These are phyloP conservation scores for Orbicella faveolata DNA, from an alignment of 64 coral and sea anemone genomes.

Conservation along the genomic window DNA sequence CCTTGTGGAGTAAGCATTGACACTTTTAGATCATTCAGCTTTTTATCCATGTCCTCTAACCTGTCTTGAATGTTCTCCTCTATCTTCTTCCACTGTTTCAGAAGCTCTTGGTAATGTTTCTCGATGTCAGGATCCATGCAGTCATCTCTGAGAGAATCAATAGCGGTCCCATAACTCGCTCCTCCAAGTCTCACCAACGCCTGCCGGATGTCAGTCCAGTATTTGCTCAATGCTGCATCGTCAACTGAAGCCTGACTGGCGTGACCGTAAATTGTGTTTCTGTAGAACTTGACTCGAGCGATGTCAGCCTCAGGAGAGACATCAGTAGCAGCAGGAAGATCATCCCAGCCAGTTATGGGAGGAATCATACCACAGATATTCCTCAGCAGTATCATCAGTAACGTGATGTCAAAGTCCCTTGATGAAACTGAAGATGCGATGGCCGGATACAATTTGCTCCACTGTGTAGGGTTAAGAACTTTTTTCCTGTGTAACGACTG, in stretches of 20 bases:
- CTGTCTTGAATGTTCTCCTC: neutral
- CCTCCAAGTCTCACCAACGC: slow-evolving; percentile 1
- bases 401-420: slow-evolving; percentile 19
- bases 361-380: neutral
- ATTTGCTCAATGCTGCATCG: neutral
- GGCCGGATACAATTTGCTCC: slow-evolving; percentile 15
- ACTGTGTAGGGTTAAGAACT: neutral
- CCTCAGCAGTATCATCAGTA: slow-evolving; percentile 8
- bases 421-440: neutral
- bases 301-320: slow-evolving; percentile 6
- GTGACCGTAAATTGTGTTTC: slow-evolving; percentile 13
- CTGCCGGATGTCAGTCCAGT: neutral
- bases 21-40: slow-evolving; percentile 3
- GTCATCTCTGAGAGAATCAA: neutral
- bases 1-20: neutral
- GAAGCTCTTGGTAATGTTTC: neutral
- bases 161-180: neutral
- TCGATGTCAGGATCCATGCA: slow-evolving; percentile 19
- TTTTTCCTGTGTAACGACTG: neutral
- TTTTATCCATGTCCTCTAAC: neutral
- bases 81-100: neutral
- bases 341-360: neutral
- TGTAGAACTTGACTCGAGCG: slow-evolving; percentile 5
- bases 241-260: slow-evolving; percentile 15
- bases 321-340: neutral